A percentile compares a stretch with the other conserved stretches of the same genome.
phyloP scores from a whole-genome alignment of 2,888 invertebrate species.

The Protodeltote pygarga region DNA sequence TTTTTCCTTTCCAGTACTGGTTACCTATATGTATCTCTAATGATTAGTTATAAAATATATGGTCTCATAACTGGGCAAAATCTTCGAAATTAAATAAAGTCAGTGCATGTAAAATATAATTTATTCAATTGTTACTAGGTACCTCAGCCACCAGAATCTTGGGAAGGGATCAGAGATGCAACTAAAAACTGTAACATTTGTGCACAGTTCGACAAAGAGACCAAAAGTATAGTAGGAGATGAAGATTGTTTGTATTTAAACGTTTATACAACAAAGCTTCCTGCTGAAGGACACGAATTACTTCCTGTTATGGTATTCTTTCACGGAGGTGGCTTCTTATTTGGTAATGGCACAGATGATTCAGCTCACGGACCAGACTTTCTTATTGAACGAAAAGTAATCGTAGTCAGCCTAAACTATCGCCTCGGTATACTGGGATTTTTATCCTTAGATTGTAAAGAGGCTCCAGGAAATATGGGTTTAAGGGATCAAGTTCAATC shows the following conservation, averaged over 20 bases:
- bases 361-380: conserved; percentile 74
- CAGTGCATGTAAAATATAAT: neutral
- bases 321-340: conserved; percentile 81
- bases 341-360: conserved; percentile 77
- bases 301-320: conserved; percentile 81
- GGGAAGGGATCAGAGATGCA: conserved; percentile 89
- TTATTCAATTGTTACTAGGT: conserved; percentile 59
- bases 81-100: no score
- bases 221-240: conserved; percentile 82
- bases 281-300: conserved; percentile 38
- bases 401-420: conserved; percentile 78
- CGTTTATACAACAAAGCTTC: conserved; percentile 87
- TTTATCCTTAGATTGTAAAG: conserved; percentile 70
- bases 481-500: conserved; percentile 84
- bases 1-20: no score
- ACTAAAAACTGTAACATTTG: conserved; percentile 88
- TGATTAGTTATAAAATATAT: no score
- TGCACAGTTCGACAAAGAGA: conserved; percentile 87
- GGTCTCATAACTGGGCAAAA: no score
- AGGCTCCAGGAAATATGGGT: conserved; percentile 83
- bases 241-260: conserved; percentile 90
- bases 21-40: no score
- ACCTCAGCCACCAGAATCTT: conserved; percentile 74
- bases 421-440: conserved; percentile 81
- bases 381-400: conserved; percentile 74